Evolutionary conservation across 2,888 invertebrate genomes (phyloP), one percentile per base, ranked within the genome.

Genomic region (Diabrotica balteata): DNA sequence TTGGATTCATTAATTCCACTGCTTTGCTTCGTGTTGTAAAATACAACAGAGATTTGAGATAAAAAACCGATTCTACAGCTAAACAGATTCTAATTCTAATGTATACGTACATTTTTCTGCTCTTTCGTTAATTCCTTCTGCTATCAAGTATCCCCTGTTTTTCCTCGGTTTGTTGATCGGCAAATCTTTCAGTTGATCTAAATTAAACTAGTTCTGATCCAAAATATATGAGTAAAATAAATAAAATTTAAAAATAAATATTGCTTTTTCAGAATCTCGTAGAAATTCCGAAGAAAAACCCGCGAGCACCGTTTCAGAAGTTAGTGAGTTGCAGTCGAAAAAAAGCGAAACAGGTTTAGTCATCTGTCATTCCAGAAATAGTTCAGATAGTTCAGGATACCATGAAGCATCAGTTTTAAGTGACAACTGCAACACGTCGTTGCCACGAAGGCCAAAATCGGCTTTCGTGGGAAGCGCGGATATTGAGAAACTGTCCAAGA

Each of bases 301-400:
- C 0, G 66, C 75, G n/a, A 75, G 74, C 53, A 75, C 74, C 54
- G 70, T 72, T 47, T 55, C 65, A 44, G 68, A 70, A 53, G 68
- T 68, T 9, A 73, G 72, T 44, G 73, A 68, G 8, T 52, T 70
- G 42, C 69, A 63, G 46, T 67, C 74, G 45, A 74, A 71, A 52
- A 76, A 77, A 69, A 73, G 71, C 52, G 76, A 76, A 42, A 81
- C 79, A 59, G 81, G 82, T 69, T 77, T 89, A 77, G 83, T 87
- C 52, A 88, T 88, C 69, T 88, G 87, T 76, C 91, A 91, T 85
- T 91, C 90, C 52, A 85, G 91, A 71, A 90, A 90, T 78, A 90
- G 90, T 81, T 91, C 91, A 71, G 91, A 91, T 80, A 91, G 91
- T 75, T 90, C 90, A 66, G 91, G 91, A 0, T 91, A 91, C 79